Percentiles rank a stretch among this genome's conserved stretches.
phyloP scores from a whole-genome alignment of 2,113 vertebrate species.

The Casuarius casuarius region DNA sequence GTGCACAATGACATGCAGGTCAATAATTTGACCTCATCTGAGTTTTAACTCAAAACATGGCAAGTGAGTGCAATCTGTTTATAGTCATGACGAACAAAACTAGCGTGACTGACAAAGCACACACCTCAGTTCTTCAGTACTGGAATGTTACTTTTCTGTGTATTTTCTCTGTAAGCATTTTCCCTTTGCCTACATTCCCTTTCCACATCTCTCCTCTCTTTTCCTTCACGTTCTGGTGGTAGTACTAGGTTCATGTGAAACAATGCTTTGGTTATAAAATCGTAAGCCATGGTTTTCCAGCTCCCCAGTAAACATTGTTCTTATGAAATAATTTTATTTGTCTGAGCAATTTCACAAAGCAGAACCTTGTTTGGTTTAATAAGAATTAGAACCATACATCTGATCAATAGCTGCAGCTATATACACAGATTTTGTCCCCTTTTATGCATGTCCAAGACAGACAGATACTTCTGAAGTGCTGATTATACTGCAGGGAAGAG shows the following conservation, averaged over 20 bases:
- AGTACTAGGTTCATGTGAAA: background rate
- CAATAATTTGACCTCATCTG: background rate
- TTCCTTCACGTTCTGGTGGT: background rate
- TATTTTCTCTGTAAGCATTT: background rate
- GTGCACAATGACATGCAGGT: background rate
- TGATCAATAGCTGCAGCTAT: background rate
- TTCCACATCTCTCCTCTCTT: background rate
- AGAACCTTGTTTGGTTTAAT: slow-evolving; percentile 15
- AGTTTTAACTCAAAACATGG: background rate
- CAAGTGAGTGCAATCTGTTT: background rate
- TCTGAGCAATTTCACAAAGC: background rate
- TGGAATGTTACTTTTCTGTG: background rate
- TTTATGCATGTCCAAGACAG: background rate
- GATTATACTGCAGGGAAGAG: background rate
- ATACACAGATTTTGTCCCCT: background rate
- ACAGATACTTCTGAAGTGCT: background rate
- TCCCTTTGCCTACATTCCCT: background rate
- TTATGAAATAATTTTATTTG: background rate
- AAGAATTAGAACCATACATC: background rate
- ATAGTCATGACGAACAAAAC: background rate
- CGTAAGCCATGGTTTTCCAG: background rate
- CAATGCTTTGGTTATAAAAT: background rate
- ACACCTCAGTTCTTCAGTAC: background rate
- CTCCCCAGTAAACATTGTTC: background rate
- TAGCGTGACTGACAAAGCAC: background rate